phyloP scores from a whole-genome alignment of 2,113 vertebrate genomes.

The Eptatretus burgeri region DNA sequence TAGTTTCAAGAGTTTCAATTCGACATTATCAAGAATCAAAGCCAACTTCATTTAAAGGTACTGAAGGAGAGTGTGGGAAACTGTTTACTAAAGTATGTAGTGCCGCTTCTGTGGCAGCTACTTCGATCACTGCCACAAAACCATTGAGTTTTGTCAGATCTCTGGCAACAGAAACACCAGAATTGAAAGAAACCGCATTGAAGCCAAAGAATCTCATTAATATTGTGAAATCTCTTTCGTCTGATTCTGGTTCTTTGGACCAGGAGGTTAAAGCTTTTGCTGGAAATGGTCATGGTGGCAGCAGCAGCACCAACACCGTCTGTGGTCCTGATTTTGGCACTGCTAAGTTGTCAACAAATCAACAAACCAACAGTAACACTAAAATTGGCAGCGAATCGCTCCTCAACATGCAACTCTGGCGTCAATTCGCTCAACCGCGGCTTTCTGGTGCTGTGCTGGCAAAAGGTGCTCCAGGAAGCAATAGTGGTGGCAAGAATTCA shows the following conservation, averaged over 20 bases:
- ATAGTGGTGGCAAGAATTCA: background rate
- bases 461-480: slow-evolving; percentile 16
- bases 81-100: too few species aligned
- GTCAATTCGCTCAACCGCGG: slow-evolving; percentile 80
- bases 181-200: slow-evolving; percentile 15
- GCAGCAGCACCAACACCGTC: background rate
- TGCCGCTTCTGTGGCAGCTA: too few species aligned
- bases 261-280: slow-evolving; percentile 17
- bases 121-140: too few species aligned
- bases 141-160: too few species aligned
- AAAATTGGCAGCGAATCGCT: slow-evolving; percentile 45
- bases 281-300: background rate
- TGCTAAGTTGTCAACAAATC: too few species aligned
- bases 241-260: slow-evolving; percentile 26
- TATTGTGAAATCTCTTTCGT: slow-evolving; percentile 68
- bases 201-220: slow-evolving; percentile 83
- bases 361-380: slow-evolving; percentile 10
- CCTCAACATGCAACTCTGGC: slow-evolving; percentile 74
- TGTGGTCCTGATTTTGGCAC: background rate
- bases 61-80: too few species aligned
- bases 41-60: too few species aligned
- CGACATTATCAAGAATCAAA: too few species aligned
- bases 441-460: background rate
- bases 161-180: too few species aligned
- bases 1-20: too few species aligned